These are phyloP conservation scores for Cerceris rybyensis DNA, from an alignment of 2,888 invertebrate species.

Conservation along the genomic window DNA sequence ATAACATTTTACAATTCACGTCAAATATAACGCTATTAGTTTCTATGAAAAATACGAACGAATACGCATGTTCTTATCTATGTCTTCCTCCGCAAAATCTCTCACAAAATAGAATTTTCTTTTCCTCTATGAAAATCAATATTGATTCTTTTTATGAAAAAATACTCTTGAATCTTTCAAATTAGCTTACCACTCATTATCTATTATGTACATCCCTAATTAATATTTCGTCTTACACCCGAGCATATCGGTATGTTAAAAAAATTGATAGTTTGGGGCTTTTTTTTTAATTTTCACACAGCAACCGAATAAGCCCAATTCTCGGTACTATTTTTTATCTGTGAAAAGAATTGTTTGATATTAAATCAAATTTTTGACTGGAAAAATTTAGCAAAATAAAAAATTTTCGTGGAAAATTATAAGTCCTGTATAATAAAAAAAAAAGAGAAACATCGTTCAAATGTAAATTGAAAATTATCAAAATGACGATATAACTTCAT, in stretches of 20 bases:
- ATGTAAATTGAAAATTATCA: no score
- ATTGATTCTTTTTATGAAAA: conserved; percentile 30
- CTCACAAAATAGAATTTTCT: conserved; percentile 60
- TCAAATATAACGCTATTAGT: conserved; percentile 27
- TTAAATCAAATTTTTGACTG: no score
- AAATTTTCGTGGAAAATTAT: no score
- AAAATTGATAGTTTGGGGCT: neutral
- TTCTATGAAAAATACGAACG: conserved; percentile 24
- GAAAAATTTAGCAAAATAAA: no score
- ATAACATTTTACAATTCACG: neutral
- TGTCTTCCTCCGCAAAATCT: conserved; percentile 42
- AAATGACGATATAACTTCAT: no score
- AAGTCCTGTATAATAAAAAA: no score
- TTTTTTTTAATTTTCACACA: neutral
- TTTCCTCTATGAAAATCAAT: conserved; percentile 28
- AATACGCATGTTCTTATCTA: conserved; percentile 37
- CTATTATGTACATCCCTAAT: conserved; percentile 47
- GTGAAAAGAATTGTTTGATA: no score
- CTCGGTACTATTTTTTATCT: no score
- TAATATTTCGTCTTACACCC: neutral
- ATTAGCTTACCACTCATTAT: conserved; percentile 24
- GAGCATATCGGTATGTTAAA: conserved; percentile 25
- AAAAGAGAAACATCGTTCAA: no score
- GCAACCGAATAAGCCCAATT: neutral
- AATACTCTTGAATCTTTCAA: conserved; percentile 38